Evolutionary conservation across 1,140 invertebrate species (phyloP).

Genomic region (Palaemon carinicauda): DNA sequence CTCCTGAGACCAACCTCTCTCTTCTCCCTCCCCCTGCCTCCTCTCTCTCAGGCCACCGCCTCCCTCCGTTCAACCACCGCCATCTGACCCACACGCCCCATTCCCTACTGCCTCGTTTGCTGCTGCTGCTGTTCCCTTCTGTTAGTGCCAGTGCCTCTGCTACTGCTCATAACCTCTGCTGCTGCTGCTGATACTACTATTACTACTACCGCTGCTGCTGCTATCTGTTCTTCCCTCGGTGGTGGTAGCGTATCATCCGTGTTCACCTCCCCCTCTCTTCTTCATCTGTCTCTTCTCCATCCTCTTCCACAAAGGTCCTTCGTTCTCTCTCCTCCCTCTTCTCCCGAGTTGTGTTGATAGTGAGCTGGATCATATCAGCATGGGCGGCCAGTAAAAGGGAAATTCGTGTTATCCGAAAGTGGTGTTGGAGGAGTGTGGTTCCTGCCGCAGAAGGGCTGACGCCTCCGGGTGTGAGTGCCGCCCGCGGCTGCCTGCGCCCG

Average conservation of each 20-base stretch:
- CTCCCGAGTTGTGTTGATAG: neutral
- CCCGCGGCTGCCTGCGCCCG: constrained; percentile 39
- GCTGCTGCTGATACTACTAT: no score
- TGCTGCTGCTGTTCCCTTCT: neutral
- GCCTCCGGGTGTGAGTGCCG: constrained; percentile 37
- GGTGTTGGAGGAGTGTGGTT: neutral
- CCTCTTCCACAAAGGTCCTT: neutral
- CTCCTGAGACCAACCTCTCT: no score
- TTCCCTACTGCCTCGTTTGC: neutral
- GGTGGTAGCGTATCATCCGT: neutral
- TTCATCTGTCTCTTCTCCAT: neutral
- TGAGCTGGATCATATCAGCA: neutral
- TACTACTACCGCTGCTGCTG: neutral
- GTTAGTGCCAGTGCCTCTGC: neutral
- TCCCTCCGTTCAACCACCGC: neutral
- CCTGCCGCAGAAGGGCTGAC: constrained; percentile 20
- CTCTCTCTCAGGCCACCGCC: neutral
- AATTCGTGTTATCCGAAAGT: neutral
- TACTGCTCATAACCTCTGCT: neutral
- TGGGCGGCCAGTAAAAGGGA: constrained; percentile 35
- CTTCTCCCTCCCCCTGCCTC: no score
- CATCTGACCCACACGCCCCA: neutral
- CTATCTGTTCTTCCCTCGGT: neutral
- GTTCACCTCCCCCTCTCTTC: neutral
- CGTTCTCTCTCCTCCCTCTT: neutral